Evolutionary conservation across 2,113 vertebrate species (phyloP), one percentile per base, ranked within the genome.

Genomic region (Actenoides lindsayi): DNA sequence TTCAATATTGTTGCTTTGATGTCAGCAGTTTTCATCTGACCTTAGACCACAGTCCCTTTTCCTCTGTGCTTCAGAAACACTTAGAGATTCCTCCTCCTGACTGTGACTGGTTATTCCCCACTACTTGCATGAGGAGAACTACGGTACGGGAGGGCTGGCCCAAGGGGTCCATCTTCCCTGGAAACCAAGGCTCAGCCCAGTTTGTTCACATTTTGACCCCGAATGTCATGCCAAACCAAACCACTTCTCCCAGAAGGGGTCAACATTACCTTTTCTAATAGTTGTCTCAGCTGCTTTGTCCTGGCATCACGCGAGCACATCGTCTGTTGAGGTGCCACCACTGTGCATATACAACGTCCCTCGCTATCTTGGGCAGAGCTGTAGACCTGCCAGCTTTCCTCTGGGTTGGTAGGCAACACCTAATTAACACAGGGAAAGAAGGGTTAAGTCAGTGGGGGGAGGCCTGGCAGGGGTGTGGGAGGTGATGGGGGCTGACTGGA

Each of bases 361-460:
- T 99, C 99, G 33, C 99, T 99, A 97, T 99, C 99, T 96, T 99
- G 99, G 96, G 99, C 99, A 54, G 99, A 99, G 98, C 99, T 99
- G 98, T 99, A 99, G 77, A 99, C 99, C 98, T 99, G 99, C 99
- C 99, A 99, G 96, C 99, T 99, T 95, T 99, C 99, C 98, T 99
- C 99, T 42, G 99, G 99, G 98, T 99, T 99, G 94, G 99, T 99
- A 90, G 99, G 99, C 98, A 99, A 97, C 97, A 99, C 99, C 99
- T 99, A 95, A 86, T 89, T n/a, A 67, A 93, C 65, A 97, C 80
- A 89, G 46, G 93, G 79, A 91, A 24, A 83, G 25, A 48, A 0
- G 18, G 74, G 76, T 94, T 96, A 64, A 80, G 53, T 4, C 74
- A 44, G 4, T 1, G 18, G 16, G 46, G 73, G 86, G 51, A 24